Evolutionary conservation across 2,113 vertebrate species (phyloP).

Genomic region (Parus major): DNA sequence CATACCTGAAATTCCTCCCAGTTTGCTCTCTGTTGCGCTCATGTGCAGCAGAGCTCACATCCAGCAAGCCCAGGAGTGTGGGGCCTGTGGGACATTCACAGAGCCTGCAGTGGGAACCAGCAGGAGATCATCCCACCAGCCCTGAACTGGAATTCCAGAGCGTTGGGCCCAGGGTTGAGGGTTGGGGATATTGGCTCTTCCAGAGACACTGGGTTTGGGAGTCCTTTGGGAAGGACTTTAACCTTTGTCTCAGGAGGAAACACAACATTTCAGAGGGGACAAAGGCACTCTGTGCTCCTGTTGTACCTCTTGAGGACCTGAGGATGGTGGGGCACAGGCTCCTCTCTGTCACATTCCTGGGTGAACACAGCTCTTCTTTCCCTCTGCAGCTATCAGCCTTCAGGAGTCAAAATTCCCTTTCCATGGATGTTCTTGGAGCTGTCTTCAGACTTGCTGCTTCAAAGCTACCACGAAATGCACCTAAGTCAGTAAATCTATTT

Average conservation of each 20-base stretch:
- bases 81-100: background rate
- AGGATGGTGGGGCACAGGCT: background rate
- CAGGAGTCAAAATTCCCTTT: background rate
- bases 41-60: background rate
- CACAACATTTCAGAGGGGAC: background rate
- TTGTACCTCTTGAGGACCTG: background rate
- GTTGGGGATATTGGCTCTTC: background rate
- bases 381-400: background rate
- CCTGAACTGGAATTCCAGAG: background rate
- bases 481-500: constrained; percentile 45
- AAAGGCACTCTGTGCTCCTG: background rate
- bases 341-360: background rate
- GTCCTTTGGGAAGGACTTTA: background rate
- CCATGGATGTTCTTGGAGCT: background rate
- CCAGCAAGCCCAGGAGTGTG: background rate
- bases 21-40: background rate
- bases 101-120: background rate
- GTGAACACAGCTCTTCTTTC: background rate
- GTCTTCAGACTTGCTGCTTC: background rate
- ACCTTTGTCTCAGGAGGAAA: background rate
- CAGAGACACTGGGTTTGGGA: background rate
- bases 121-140: background rate
- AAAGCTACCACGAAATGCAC: background rate
- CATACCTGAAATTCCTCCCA: background rate
- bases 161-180: background rate